Evolutionary conservation across 2,888 invertebrate species (phyloP).

Genomic region (Tetragonisca angustula): DNA sequence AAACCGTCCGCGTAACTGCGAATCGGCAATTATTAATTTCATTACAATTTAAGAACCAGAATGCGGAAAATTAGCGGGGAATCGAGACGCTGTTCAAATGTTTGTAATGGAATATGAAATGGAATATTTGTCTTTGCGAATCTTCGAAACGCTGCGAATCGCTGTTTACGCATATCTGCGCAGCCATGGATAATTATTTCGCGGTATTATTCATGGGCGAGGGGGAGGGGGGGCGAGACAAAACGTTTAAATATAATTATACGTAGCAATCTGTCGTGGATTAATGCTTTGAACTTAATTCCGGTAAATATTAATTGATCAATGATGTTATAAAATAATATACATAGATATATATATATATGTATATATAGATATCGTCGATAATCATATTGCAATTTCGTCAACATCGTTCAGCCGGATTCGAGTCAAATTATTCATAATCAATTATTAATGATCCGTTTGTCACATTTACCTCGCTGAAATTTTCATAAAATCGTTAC

Average conservation of each 20-base stretch:
- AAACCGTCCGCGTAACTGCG: not conserved
- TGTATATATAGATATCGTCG: not conserved
- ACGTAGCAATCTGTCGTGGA: conserved; percentile 21
- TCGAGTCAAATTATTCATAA: not conserved
- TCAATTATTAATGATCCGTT: conserved; percentile 7
- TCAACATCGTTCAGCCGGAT: not conserved
- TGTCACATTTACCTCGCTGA: not conserved
- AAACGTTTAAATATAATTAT: conserved; percentile 20
- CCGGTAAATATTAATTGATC: conserved; percentile 28
- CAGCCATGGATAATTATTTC: conserved; percentile 27
- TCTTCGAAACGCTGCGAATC: not conserved
- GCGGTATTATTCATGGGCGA: not conserved
- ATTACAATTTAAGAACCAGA: not conserved
- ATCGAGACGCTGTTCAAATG: not conserved
- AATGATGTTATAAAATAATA: not conserved
- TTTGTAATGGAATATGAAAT: not conserved
- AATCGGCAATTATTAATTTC: not conserved
- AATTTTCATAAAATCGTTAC: not conserved
- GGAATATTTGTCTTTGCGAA: conserved; percentile 6
- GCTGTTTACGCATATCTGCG: not conserved
- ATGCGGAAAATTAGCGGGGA: not conserved
- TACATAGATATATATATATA: too few relatives aligned
- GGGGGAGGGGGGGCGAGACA: too few relatives aligned
- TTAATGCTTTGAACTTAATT: conserved; percentile 22
- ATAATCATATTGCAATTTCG: not conserved